A percentile compares a stretch with the other conserved stretches of the same genome.
phyloP scores from a whole-genome alignment of 2,113 vertebrate genomes.

The Misgurnus mizolepis region DNA sequence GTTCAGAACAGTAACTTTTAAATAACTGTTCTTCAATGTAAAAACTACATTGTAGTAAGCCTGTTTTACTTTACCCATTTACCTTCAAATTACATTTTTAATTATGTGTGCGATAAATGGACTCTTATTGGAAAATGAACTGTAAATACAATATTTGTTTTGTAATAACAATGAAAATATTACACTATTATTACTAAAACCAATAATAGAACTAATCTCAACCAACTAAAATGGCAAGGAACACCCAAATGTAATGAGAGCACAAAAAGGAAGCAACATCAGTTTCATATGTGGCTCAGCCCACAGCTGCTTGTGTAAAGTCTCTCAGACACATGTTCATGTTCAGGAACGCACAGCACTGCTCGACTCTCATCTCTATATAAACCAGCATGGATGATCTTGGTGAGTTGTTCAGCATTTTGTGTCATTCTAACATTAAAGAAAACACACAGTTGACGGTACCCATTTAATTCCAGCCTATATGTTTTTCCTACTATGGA shows the following conservation, averaged over 20 bases:
- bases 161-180: not conserved
- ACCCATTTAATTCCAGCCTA: too few species aligned
- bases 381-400: conserved; percentile 56
- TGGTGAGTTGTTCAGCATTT: conserved; percentile 41
- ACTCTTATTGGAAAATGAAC: too few species aligned
- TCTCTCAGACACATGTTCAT: not conserved
- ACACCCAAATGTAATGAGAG: not conserved
- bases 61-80: too few species aligned
- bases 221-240: not conserved
- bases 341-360: not conserved
- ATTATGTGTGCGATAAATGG: not conserved
- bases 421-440: not conserved
- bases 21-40: too few species aligned
- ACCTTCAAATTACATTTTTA: not conserved
- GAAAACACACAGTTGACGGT: too few species aligned
- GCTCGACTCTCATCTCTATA: not conserved
- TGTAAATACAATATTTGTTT: not conserved
- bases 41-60: too few species aligned
- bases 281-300: conserved; percentile 8
- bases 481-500: too few species aligned
- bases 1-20: too few species aligned
- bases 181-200: too few species aligned
- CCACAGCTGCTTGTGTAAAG: conserved; percentile 12
- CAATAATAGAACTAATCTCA: not conserved
- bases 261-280: conserved; percentile 22